Conservation (phyloP, 2,113 vertebrate genomes). For the Monopterus albus region DNA sequence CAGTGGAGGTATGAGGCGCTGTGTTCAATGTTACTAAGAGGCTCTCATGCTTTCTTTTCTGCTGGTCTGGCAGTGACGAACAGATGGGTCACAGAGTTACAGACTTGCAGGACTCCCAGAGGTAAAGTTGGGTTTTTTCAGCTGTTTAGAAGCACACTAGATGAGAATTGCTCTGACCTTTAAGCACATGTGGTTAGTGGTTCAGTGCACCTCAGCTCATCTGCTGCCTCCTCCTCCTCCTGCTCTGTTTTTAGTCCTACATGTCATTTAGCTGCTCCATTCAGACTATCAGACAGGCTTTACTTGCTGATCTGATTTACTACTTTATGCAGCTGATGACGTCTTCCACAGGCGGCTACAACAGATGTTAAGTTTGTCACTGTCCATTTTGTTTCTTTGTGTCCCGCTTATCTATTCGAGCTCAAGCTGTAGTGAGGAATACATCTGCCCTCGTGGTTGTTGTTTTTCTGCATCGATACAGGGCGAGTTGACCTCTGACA, state of each 20-base stretch:
- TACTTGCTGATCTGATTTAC: not conserved
- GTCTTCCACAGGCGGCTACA: constrained; percentile 23
- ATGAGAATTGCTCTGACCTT: constrained; percentile 54
- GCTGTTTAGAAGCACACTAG: constrained; percentile 49
- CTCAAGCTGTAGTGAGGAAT: constrained; percentile 30
- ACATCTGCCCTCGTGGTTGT: constrained; percentile 29
- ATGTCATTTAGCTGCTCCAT: constrained; percentile 24
- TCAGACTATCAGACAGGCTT: not conserved
- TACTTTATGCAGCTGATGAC: constrained; percentile 7
- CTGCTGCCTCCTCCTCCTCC: constrained; percentile 37
- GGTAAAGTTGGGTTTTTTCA: constrained; percentile 57
- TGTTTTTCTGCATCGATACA: constrained; percentile 35
- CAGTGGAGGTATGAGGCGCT: constrained; percentile 35
- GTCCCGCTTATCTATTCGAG: constrained; percentile 23
- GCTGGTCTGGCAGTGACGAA: constrained; percentile 34
- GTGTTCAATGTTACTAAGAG: constrained; percentile 60
- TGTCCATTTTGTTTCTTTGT: constrained; percentile 22
- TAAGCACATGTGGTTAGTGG: constrained; percentile 44
- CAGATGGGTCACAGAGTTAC: constrained; percentile 59
- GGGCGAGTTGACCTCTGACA: constrained; percentile 53
- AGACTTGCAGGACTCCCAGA: constrained; percentile 29
- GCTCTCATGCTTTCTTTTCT: constrained; percentile 37
- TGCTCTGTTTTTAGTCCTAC: constrained; percentile 16
- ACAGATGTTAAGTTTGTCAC: constrained; percentile 30
- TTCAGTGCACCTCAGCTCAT: constrained; percentile 56